Evolutionary conservation across 2,113 vertebrate species (phyloP), one percentile per base, ranked within the genome.

Genomic region (Podarcis cretensis): DNA sequence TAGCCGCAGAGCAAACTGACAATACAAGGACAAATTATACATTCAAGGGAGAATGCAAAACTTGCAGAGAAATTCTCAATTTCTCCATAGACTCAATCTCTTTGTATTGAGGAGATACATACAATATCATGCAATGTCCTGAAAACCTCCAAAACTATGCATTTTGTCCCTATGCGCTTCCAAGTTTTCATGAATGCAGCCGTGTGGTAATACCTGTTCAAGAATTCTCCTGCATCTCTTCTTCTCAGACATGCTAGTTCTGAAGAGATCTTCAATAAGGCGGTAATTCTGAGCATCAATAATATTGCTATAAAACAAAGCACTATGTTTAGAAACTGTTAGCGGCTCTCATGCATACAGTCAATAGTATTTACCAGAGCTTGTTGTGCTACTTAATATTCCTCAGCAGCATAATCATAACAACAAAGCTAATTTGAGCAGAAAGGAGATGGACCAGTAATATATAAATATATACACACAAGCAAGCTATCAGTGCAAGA

Each of bases 221-320:
- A 99, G 97, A 92, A 99, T 99, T 94, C 98, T 97, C 90, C 98
- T 98, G 91, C 98, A 99, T 3, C 98, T 98, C 94, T 99, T 99
- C 94, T 98, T 99, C 96, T 99, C 99, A 87, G 98, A 98, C 95
- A 98, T 96, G 89, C 99, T 98, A 92, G 98, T 98, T 90, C 98
- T 98, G 95, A 99, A 99, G 43, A 98, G 95, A 90, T 99, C 98
- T 94, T 99, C 99, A 91, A 99, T 98, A 21, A 98, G 98, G 25
- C 98, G 98, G 79, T 98, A 99, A 95, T 99, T 99, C 92, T 99
- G 98, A 74, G 98, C 98, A 96, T 99, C 99, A 84, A 98, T 98
- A 90, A 99, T 99, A 92, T 99, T 99, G 88, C 99, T 99, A 92
- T 37, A 92, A 95, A 94, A 57, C n/a, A 89, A 95, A 93, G 57